These are phyloP conservation scores for Egretta garzetta DNA, from an alignment of 2,113 vertebrate species.

Conservation along the genomic window DNA sequence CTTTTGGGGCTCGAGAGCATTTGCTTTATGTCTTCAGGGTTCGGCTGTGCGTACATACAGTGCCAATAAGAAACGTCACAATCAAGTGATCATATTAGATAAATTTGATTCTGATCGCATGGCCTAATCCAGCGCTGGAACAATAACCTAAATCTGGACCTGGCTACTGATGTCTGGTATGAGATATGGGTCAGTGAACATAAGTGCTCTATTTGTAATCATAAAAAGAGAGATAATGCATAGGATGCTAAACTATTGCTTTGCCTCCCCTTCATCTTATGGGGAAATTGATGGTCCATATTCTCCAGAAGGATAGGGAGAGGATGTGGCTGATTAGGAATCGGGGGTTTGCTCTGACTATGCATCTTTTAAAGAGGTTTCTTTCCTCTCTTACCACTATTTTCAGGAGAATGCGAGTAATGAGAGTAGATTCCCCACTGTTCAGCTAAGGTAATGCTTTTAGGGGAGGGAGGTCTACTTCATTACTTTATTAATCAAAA, in stretches of 20 bases:
- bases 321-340: conserved; percentile 42
- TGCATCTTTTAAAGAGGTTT: conserved; percentile 4
- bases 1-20: not conserved
- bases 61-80: not conserved
- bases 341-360: conserved; percentile 3
- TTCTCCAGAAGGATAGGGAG: conserved; percentile 12
- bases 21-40: not conserved
- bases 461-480: not conserved
- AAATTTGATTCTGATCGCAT: conserved; percentile 23
- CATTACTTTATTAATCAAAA: not conserved
- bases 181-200: conserved; percentile 52
- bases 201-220: conserved; percentile 53
- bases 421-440: not conserved
- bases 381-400: not conserved
- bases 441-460: not conserved
- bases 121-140: conserved; percentile 39
- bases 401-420: not conserved
- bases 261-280: conserved; percentile 32
- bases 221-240: conserved; percentile 50
- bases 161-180: conserved; percentile 25
- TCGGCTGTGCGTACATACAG: not conserved
- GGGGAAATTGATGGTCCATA: conserved; percentile 38
- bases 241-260: conserved; percentile 37
- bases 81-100: conserved; percentile 28
- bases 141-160: conserved; percentile 35